Base-by-base conservation (phyloP, 2,888 invertebrate species). In the Taphrorychus bicolor region DNA sequence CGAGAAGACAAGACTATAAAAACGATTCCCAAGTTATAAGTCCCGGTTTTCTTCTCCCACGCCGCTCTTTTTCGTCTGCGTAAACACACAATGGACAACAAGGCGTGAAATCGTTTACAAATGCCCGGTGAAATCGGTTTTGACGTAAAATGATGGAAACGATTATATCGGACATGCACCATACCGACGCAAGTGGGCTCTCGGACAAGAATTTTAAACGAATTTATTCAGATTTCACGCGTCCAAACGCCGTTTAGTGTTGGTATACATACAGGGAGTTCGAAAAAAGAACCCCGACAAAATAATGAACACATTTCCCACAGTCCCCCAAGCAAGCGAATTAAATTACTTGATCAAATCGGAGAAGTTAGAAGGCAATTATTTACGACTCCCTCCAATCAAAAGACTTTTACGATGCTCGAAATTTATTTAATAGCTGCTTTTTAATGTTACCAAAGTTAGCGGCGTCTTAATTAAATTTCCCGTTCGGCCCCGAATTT, bases 91-190 rank as follows among this genome's bases (percentile, higher is more conserved):
- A 32, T 32, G 32, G 32, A 32, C 32, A 32, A 45, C 51, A 51
- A 51, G 51, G 18, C 45, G 45, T 45, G 17, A 45, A 45, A 45
- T 45, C 16, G 17, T 7, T 7, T 45, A 59, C 49, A 48, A 59
- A 59, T 59, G 48, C 11, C 16, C 59, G 23, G 21, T 24, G 60
- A 60, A 60, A 60, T 60, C 60, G 41, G 11, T 60, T 60, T 40
- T 40, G 60, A 60, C 60, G 22, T 51, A 24, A 60, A 60, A 60
- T 60, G 51, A 60, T 60, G n/a, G 52, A 60, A 22, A 48, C 22
- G 40, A 52, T 60, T 60, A 60, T 32, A 40, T 51, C 52, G 11
- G 52, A 60, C 60, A 51, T 51, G 60, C 60, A 51, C 60, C 59
- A 18, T 59, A 48, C 59, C 48, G 19, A 14, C 48, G 16, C 48